Evolutionary conservation across 2,797 vertebrate species (phyloP).

Genomic region (Sebastes taczanowskii): DNA sequence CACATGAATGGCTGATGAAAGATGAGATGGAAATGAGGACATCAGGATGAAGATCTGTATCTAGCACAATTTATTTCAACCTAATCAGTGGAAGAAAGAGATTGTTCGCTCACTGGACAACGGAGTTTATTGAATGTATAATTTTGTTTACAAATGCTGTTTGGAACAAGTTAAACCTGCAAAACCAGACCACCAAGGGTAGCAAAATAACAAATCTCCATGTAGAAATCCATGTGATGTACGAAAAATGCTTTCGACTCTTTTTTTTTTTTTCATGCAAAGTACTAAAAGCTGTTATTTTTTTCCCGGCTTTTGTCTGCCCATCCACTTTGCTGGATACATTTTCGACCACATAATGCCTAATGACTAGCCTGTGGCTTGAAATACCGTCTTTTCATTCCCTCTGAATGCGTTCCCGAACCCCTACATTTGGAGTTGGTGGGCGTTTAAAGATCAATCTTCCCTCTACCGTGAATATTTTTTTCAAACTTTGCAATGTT

Average conservation of each 20-base stretch:
- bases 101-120: not conserved
- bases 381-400: not conserved
- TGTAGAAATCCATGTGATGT: not conserved
- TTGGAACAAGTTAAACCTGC: not conserved
- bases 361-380: not conserved
- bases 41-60: not conserved
- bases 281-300: not conserved
- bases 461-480: not conserved
- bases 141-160: not conserved
- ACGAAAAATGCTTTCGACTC: not conserved
- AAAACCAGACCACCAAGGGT: not conserved
- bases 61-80: not conserved
- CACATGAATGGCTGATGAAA: slow-evolving; percentile 4
- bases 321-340: not conserved
- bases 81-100: not conserved
- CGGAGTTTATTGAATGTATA: not conserved
- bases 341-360: slow-evolving; percentile 5
- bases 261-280: not conserved
- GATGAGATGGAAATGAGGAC: slow-evolving; percentile 1
- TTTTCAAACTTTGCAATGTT: not conserved
- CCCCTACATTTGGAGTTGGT: not conserved
- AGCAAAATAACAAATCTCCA: not conserved
- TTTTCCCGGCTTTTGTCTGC: not conserved
- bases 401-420: not conserved
- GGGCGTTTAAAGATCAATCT: not conserved